Conservation (phyloP, 2,797 vertebrate species). For the Sitta carolinensis region DNA sequence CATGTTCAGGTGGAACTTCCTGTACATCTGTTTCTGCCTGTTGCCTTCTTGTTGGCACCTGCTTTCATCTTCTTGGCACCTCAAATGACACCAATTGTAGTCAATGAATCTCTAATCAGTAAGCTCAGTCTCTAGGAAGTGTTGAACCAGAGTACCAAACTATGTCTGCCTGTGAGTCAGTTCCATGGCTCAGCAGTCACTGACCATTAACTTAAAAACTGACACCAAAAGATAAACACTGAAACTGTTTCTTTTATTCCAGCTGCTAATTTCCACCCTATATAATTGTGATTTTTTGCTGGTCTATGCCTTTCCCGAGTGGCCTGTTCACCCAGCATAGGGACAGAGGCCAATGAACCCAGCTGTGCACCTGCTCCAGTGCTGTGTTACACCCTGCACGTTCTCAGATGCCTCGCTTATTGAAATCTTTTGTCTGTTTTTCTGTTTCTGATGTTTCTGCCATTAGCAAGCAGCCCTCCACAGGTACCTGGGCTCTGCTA, state of each 20-base stretch:
- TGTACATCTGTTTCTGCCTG: not conserved
- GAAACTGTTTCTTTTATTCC: not conserved
- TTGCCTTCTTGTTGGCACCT: not conserved
- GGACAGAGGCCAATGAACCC: too few relatives aligned
- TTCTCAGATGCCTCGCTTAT: not conserved
- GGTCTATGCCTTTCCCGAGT: not conserved
- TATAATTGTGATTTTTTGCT: not conserved
- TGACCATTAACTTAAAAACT: not conserved
- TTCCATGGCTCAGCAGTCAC: not conserved
- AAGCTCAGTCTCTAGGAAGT: not conserved
- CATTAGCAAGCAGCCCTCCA: not conserved
- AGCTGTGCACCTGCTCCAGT: not conserved
- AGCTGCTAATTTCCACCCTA: not conserved
- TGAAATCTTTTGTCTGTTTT: not conserved
- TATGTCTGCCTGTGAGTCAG: not conserved
- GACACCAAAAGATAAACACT: not conserved
- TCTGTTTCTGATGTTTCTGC: not conserved
- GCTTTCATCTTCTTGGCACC: not conserved
- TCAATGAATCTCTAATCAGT: not conserved
- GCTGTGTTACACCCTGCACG: not conserved
- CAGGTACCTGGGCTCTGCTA: not conserved
- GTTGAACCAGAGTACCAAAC: not conserved
- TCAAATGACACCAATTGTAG: not conserved
- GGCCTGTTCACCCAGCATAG: not conserved
- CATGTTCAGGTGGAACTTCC: not conserved